Conservation (phyloP, 2,113 vertebrate species). For the Tupaia tana region DNA sequence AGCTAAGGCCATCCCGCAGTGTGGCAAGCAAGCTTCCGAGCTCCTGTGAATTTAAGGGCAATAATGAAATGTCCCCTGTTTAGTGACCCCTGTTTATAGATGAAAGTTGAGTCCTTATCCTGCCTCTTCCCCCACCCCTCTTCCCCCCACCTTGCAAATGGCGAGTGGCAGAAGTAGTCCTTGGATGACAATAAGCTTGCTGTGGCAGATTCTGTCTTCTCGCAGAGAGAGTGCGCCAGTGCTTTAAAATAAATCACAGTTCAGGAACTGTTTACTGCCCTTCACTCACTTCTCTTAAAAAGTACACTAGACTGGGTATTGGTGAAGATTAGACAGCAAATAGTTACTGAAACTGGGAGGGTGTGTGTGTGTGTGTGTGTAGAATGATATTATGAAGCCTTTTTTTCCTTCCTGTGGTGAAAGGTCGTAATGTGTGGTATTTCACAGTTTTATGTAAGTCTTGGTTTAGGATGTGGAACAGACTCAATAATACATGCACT, state of each 20-base stretch:
- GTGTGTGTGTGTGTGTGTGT: neutral
- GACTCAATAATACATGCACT: constrained; percentile 61
- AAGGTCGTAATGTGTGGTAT: constrained; percentile 70
- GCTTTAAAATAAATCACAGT: constrained; percentile 70
- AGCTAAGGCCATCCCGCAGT: constrained; percentile 14
- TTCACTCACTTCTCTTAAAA: constrained; percentile 39
- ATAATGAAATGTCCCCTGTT: constrained; percentile 74
- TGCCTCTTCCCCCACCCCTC: neutral
- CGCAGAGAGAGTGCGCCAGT: neutral
- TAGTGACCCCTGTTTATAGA: constrained; percentile 73
- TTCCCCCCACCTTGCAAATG: constrained; percentile 66
- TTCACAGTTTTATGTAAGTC: constrained; percentile 69
- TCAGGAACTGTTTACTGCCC: constrained; percentile 63
- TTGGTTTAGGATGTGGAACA: constrained; percentile 47
- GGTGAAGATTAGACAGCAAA: constrained; percentile 54
- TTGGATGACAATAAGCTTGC: constrained; percentile 63
- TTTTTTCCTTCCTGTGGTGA: constrained; percentile 56
- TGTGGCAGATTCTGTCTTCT: constrained; percentile 64
- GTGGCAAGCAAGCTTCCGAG: constrained; percentile 56
- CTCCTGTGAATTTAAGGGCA: constrained; percentile 71
- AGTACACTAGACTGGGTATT: neutral
- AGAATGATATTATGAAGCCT: constrained; percentile 66
- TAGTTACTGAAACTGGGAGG: constrained; percentile 45
- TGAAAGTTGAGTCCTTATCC: constrained; percentile 73
- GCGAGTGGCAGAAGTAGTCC: constrained; percentile 62